Conservation (phyloP, 2,888 invertebrate species). For the Teinopalpus imperialis region DNA sequence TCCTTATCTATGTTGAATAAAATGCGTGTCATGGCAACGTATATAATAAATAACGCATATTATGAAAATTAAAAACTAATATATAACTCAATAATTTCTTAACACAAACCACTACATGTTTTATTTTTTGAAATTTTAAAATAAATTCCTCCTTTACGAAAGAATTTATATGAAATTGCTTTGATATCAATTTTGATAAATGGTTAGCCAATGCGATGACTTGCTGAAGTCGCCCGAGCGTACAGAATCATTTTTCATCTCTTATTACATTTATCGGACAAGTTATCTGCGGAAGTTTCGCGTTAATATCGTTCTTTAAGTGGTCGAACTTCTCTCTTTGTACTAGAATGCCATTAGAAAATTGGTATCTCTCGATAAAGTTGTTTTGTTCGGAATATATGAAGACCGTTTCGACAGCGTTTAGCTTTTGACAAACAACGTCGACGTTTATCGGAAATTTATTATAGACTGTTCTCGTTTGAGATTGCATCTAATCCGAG, state of each 20-base stretch:
- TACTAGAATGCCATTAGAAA: constrained; percentile 17
- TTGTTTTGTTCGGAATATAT: constrained; percentile 17
- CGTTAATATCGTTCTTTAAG: constrained; percentile 30
- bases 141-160: constrained; percentile 22
- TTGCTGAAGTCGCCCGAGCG: constrained; percentile 44
- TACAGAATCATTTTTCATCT: constrained; percentile 47
- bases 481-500: not conserved
- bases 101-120: no score
- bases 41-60: no score
- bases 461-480: not conserved
- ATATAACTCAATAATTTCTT: no score
- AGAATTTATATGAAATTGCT: constrained; percentile 29
- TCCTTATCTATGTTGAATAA: no score
- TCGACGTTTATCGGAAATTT: constrained; percentile 5
- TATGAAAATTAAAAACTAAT: no score
- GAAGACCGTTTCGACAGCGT: not conserved
- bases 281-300: constrained; percentile 32
- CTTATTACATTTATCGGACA: constrained; percentile 43
- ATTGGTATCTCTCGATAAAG: constrained; percentile 20
- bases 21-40: no score
- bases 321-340: constrained; percentile 13
- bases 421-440: constrained; percentile 13
- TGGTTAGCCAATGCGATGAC: constrained; percentile 56
- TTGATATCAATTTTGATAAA: constrained; percentile 47
- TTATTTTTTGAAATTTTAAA: constrained; percentile 17